Conservation (phyloP, 1,140 invertebrate species). For the Steinernema khuongi region DNA sequence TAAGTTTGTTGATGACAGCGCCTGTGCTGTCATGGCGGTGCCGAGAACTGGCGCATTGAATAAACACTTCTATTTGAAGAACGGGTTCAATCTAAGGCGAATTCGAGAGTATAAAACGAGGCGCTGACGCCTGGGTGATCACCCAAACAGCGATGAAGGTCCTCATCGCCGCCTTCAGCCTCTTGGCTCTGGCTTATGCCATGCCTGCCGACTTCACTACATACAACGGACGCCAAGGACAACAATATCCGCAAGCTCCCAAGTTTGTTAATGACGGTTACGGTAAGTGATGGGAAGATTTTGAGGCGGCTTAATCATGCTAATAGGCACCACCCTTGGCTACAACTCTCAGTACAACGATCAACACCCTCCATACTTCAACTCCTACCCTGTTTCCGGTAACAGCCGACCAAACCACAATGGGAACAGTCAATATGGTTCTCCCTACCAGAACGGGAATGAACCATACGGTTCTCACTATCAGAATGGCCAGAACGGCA, state of each 20-base stretch:
- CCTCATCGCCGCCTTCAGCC: neutral
- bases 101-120: neutral
- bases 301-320: neutral
- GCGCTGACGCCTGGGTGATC: too few species aligned
- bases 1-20: neutral
- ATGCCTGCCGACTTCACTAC: neutral
- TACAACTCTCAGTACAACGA: neutral
- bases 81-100: neutral
- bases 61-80: neutral
- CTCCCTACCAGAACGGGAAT: too few species aligned
- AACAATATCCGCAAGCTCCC: neutral
- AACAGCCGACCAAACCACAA: neutral
- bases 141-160: neutral
- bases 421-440: neutral
- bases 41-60: constrained; percentile 2
- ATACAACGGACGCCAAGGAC: neutral
- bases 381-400: neutral
- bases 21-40: neutral
- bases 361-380: neutral
- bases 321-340: neutral
- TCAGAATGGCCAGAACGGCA: neutral
- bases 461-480: too few species aligned
- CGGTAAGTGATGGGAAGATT: neutral
- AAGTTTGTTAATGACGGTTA: neutral
- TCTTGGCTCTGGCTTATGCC: neutral